A percentile compares a stretch with the other conserved stretches of the same genome.
Conservation (phyloP, 1,140 invertebrate genomes). For the Oncopodura yosiiana region DNA sequence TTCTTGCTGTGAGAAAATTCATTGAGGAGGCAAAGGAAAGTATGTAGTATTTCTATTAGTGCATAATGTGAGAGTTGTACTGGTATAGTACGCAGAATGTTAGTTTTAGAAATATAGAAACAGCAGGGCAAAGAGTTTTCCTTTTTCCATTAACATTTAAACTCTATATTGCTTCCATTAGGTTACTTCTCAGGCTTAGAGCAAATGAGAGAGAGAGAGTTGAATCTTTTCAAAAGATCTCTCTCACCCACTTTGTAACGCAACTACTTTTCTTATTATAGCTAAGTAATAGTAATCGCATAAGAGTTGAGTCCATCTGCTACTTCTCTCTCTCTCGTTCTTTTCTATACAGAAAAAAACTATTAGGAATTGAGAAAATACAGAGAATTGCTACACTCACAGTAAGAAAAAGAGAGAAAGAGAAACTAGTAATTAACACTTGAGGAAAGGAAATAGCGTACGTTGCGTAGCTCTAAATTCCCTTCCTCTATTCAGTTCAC, state of each 20-base stretch:
- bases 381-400: not conserved
- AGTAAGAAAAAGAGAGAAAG: not conserved
- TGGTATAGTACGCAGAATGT: not conserved
- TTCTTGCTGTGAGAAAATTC: not conserved
- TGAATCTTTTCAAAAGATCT: not conserved
- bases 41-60: conserved; percentile 1
- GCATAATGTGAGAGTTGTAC: not conserved
- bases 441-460: conserved; percentile 20
- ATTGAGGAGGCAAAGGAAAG: too few relatives aligned
- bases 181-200: not conserved
- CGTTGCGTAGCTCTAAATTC: not conserved
- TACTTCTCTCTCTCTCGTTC: not conserved
- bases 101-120: too few relatives aligned
- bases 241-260: too few relatives aligned
- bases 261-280: too few relatives aligned
- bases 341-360: not conserved
- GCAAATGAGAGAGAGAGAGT: not conserved
- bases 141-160: conserved; percentile 23
- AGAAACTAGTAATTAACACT: conserved; percentile 25
- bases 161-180: conserved; percentile 15
- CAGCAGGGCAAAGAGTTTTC: not conserved
- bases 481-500: not conserved
- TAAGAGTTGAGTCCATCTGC: not conserved
- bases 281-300: not conserved
- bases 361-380: not conserved